Conservation (phyloP, 2,797 vertebrate species). For the Delichon dasypus region DNA sequence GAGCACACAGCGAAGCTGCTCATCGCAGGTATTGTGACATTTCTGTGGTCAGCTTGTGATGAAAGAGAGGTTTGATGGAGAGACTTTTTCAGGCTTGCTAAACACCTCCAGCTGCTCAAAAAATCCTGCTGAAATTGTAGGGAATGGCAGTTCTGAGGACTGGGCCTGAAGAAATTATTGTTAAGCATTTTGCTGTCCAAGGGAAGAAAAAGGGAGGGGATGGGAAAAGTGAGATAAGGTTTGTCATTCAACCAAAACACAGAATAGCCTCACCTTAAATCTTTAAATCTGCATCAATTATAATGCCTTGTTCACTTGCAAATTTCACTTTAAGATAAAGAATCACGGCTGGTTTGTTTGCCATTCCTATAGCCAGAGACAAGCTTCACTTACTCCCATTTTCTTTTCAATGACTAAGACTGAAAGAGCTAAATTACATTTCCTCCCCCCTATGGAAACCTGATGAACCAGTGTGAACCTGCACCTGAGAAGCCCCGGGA, state of each 20-base stretch:
- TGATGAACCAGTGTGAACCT: conserved; percentile 64
- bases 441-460: conserved; percentile 41
- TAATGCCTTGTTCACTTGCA: conserved; percentile 58
- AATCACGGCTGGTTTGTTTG: conserved; percentile 47
- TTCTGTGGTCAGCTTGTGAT: not conserved
- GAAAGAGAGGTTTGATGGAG: not conserved
- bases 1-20: fast-evolving
- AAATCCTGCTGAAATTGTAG: not conserved
- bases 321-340: conserved; percentile 62
- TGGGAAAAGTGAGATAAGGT: conserved; percentile 61
- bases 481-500: conserved; percentile 57
- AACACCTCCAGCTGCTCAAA: not conserved
- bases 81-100: not conserved
- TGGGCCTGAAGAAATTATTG: not conserved
- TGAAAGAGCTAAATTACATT: conserved; percentile 62
- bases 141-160: not conserved
- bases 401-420: conserved; percentile 53
- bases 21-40: not conserved
- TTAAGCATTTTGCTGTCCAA: conserved; percentile 1
- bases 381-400: conserved; percentile 50
- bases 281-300: conserved; percentile 61
- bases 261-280: conserved; percentile 53
- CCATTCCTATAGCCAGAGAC: conserved; percentile 42
- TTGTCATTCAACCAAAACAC: conserved; percentile 40
- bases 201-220: conserved; percentile 56